These are phyloP conservation scores for Calyptomena viridis DNA, from an alignment of 2,113 vertebrate genomes.

Conservation along the genomic window DNA sequence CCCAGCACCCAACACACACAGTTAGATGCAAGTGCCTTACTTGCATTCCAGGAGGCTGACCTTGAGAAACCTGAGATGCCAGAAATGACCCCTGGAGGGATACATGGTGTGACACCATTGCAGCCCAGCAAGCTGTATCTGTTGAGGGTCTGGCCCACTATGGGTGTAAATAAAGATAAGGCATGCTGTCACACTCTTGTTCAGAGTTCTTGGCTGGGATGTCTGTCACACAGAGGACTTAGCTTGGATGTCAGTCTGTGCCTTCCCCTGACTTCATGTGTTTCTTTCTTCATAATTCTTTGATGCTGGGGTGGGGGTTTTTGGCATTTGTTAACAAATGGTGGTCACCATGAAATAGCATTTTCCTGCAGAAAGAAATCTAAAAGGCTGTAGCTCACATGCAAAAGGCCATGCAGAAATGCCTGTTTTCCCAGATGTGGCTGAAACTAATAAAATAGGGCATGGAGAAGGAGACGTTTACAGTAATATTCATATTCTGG, in stretches of 20 bases:
- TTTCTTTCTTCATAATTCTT: not conserved
- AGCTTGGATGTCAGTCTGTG: not conserved
- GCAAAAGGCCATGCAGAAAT: not conserved
- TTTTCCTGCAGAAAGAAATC: not conserved
- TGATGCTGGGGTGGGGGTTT: not conserved
- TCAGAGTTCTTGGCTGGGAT: not conserved
- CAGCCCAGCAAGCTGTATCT: not conserved
- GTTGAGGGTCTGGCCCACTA: not conserved
- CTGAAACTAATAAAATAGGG: not conserved
- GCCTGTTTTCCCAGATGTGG: not conserved
- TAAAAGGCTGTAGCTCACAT: not conserved
- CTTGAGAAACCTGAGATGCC: not conserved
- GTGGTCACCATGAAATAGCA: not conserved
- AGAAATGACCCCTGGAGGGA: not conserved
- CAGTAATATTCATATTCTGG: not conserved
- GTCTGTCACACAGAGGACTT: not conserved
- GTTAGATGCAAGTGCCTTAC: accelerated
- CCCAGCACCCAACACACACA: not conserved
- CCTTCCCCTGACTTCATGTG: not conserved
- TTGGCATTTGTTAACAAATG: not conserved
- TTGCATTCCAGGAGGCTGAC: not conserved
- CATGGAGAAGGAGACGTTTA: not conserved
- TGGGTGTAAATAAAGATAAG: not conserved
- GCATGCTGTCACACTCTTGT: accelerated
- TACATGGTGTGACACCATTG: not conserved